Evolutionary conservation across 2,113 vertebrate species (phyloP).

Genomic region (Aegithalos caudatus): DNA sequence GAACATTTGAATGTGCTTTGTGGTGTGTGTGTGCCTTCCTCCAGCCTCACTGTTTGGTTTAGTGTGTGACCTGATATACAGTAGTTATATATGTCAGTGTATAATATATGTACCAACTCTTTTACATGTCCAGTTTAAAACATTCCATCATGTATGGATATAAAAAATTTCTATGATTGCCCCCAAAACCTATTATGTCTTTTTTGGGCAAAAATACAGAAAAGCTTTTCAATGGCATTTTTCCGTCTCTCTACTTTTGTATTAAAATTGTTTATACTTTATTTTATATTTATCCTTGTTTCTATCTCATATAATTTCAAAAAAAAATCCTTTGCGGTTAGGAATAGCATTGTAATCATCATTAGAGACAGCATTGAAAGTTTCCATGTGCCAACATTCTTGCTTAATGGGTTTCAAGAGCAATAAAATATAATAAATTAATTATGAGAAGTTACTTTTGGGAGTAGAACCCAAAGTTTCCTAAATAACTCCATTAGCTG

Average conservation of each 20-base stretch:
- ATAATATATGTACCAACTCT: not conserved
- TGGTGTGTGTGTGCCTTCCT: not conserved
- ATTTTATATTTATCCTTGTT: not conserved
- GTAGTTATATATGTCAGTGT: not conserved
- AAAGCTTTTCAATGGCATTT: not conserved
- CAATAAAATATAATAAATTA: constrained; percentile 40
- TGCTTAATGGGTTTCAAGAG: constrained; percentile 42
- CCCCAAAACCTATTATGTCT: not conserved
- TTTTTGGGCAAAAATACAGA: not conserved
- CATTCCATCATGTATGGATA: not conserved
- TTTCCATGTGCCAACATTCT: not conserved
- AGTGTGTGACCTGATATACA: not conserved
- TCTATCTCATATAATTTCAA: not conserved
- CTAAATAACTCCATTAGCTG: constrained; percentile 42
- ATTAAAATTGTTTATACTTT: not conserved
- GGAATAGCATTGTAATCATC: not conserved
- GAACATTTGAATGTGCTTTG: not conserved
- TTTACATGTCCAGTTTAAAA: not conserved
- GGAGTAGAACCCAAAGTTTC: constrained; percentile 34
- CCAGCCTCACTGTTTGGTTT: not conserved
- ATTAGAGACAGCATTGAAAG: not conserved
- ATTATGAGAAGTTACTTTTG: constrained; percentile 55
- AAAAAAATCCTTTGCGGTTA: not conserved
- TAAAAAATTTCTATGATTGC: not conserved
- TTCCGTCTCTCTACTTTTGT: not conserved